Conservation (phyloP, 1,140 invertebrate genomes). For the Drosophila rufa region DNA sequence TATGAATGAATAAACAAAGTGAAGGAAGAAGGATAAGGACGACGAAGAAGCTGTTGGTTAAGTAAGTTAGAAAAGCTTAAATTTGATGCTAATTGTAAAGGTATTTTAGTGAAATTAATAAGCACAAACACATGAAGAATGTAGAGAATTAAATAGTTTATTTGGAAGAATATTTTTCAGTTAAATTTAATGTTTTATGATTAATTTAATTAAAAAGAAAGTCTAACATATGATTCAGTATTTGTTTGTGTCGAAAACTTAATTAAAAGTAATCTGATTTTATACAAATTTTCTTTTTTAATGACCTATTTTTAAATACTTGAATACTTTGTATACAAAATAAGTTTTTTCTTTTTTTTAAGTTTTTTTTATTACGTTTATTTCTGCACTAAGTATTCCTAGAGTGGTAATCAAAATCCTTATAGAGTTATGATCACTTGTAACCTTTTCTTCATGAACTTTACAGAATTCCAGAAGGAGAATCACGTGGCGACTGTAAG, state of each 20-base stretch:
- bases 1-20: conserved; percentile 20
- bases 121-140: not conserved
- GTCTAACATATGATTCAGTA: too few relatives aligned
- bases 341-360: too few relatives aligned
- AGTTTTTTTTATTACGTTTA: too few relatives aligned
- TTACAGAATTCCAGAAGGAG: conserved; percentile 16
- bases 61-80: not conserved
- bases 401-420: too few relatives aligned
- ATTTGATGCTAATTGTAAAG: not conserved
- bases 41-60: conserved; percentile 14
- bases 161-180: not conserved
- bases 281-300: too few relatives aligned
- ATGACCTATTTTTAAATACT: too few relatives aligned
- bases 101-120: not conserved
- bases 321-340: too few relatives aligned
- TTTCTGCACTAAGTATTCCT: too few relatives aligned
- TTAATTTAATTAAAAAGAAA: too few relatives aligned
- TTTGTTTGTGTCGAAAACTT: too few relatives aligned
- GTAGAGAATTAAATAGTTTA: not conserved
- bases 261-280: too few relatives aligned
- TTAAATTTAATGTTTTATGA: not conserved
- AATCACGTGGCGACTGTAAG: conserved; percentile 54
- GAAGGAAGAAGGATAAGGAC: conserved; percentile 1
- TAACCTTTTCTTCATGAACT: not conserved
- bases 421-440: too few relatives aligned